Evolutionary conservation across 1,140 invertebrate genomes (phyloP), one percentile per base, ranked within the genome.

Genomic region (Sitophilus oryzae): DNA sequence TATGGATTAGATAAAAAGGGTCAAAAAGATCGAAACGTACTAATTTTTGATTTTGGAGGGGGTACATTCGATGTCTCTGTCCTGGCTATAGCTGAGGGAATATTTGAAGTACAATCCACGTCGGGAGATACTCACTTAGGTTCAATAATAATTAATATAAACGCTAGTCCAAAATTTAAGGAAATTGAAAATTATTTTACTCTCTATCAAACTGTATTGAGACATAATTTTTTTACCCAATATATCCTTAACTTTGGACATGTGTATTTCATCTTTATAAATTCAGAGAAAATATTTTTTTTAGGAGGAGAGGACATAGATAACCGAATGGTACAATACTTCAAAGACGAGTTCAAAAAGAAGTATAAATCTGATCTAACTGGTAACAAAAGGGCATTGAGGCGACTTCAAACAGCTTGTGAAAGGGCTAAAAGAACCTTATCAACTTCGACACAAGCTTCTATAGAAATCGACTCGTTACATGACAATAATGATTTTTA

Each of bases 341-440:
- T 86, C 52, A 76, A 76, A 35, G 74, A 76, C 10, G 76, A 79
- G 60, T 78, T 78, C 51, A 71, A 73, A 30, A 65, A 70, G 15
- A 78, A 76, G 52, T 72, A 65, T 60, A 74, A 71, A 49, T 34
- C 41, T 9, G 61, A 66, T 41, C 45, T 59, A 5, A 71, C 62
- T 22, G 59, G 46, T 23, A 69, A 71, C 44, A 68, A 68, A 40
- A 57, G 68, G 72, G 73, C 65, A 68, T 47, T 78, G 3, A 53
- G 76, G 71, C 61, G 76, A 34, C 59, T 81, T 18, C 62, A 78
- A 54, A 78, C 75, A 1, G 86, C 86, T 4, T 86, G 83, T 60
- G 87, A 90, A 71, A 68, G 85, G 63, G 85, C 87, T n/a, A 90
- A 90, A 74, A 70, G 86, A 61, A 88, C 85, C n/a, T 67, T 91